Base-by-base conservation (phyloP, 1,140 invertebrate genomes). In the Reticulitermes speratus region DNA sequence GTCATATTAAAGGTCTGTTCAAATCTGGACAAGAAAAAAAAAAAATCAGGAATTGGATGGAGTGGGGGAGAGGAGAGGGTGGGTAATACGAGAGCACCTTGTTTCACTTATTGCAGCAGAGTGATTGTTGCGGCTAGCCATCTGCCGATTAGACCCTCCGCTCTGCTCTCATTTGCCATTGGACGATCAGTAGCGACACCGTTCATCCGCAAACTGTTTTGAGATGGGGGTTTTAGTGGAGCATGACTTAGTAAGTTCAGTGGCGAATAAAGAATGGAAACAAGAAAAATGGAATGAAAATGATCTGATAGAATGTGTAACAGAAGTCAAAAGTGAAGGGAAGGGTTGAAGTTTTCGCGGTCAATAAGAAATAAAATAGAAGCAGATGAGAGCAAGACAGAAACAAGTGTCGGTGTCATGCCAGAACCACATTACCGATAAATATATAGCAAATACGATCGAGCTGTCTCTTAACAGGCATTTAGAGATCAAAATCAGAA, bases 181-280 rank as follows among this genome's bases (percentile, higher is more conserved):
- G 21, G 45, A 25, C 44, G 82, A 23, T 38, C 11, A 1, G 8
- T n/a, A 9, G 82, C 44, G 21, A 44, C 82, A n/a, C 82, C 23
- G 9, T 83, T 48, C 82, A 44, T 25, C 21, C 1, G 82, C 82
- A 38, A 83, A 83, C 0, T 38, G 38, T 48, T 48, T 52, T 52
- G 23, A 32, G 45, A 84, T 45, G 83, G 19, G 19, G 38, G 16
- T 30, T 52, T 84, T 84, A 84, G 83, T 84, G 83, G 83, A 84
- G 83, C 83, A 84, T 84, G 83, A 84, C 83, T 84, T 48, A 30
- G n/a, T 45, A 52, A n/a, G 83, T 45, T 19, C 44, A 16, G 45
- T 23, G n/a, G 9, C n/a, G 55, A 84, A 52, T 52, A 21, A 30
- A 84, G 52, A 45, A 55, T 3, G 25, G 44, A 52, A 84, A 84